phyloP scores from a whole-genome alignment of 2,797 vertebrate genomes.

The Hypotaenidia philippensis region DNA sequence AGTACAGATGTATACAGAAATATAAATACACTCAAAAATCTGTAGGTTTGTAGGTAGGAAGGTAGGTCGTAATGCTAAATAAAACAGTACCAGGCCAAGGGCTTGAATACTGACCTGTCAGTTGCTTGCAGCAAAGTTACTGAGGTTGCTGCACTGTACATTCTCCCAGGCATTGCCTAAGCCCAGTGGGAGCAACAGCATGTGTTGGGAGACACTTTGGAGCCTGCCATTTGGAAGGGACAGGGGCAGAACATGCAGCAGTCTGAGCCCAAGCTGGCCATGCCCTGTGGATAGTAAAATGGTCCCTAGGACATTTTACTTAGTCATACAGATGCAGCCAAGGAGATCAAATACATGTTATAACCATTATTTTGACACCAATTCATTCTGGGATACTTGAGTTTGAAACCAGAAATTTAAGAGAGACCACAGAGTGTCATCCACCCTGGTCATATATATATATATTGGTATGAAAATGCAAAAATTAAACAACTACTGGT shows the following conservation, averaged over 20 bases:
- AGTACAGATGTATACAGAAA: no score
- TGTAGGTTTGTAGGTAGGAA: not conserved
- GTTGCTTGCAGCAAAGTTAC: not conserved
- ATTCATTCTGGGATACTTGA: not conserved
- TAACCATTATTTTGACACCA: not conserved
- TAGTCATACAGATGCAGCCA: not conserved
- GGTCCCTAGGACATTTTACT: not conserved
- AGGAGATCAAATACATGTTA: not conserved
- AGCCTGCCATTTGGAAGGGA: not conserved
- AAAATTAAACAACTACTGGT: not conserved
- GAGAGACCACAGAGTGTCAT: not conserved
- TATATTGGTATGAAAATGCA: not conserved
- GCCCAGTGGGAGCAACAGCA: not conserved
- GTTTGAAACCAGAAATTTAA: not conserved
- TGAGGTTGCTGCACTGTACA: not conserved
- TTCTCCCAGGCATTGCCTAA: not conserved
- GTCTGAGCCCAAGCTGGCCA: not conserved
- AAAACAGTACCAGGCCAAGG: not conserved
- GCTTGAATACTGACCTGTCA: not conserved
- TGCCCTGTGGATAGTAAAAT: not conserved
- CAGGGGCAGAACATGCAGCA: not conserved
- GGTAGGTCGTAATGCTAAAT: not conserved
- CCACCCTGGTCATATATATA: accelerated
- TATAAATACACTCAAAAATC: not conserved
- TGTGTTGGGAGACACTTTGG: not conserved